Evolutionary conservation across 2,888 invertebrate species (phyloP).

Genomic region (Artemia sinica): DNA sequence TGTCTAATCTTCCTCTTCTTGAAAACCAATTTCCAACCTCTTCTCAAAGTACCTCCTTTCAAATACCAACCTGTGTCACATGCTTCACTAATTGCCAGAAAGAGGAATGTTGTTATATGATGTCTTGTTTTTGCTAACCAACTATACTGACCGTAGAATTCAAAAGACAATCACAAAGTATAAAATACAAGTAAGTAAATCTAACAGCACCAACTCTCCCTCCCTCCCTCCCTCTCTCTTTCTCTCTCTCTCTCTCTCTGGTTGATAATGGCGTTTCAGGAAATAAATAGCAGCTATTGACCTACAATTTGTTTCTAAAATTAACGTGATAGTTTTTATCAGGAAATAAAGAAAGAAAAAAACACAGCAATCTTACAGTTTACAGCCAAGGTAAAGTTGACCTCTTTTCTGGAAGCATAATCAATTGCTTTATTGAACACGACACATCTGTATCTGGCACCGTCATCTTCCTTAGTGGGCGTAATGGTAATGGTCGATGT

Average conservation of each 20-base stretch:
- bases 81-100: too few relatives aligned
- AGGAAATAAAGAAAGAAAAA: not conserved
- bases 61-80: too few relatives aligned
- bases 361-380: conserved; percentile 55
- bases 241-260: not conserved
- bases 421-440: conserved; percentile 78
- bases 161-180: too few relatives aligned
- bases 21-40: too few relatives aligned
- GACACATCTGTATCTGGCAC: conserved; percentile 61
- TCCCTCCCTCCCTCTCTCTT: not conserved
- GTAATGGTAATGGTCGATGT: conserved; percentile 53
- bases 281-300: not conserved
- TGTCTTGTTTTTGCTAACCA: too few relatives aligned
- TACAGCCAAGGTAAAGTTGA: conserved; percentile 61
- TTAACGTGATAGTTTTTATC: too few relatives aligned
- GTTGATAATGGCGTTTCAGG: not conserved
- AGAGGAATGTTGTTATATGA: too few relatives aligned
- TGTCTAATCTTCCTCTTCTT: too few relatives aligned
- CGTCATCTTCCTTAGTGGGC: conserved; percentile 67
- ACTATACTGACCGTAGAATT: too few relatives aligned
- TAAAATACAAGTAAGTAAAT: not conserved
- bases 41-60: too few relatives aligned
- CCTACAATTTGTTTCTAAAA: too few relatives aligned
- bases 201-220: not conserved
- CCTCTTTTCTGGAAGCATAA: conserved; percentile 57